These are phyloP conservation scores for Glaucidium brasilianum DNA, from an alignment of 2,113 vertebrate genomes.

Conservation along the genomic window DNA sequence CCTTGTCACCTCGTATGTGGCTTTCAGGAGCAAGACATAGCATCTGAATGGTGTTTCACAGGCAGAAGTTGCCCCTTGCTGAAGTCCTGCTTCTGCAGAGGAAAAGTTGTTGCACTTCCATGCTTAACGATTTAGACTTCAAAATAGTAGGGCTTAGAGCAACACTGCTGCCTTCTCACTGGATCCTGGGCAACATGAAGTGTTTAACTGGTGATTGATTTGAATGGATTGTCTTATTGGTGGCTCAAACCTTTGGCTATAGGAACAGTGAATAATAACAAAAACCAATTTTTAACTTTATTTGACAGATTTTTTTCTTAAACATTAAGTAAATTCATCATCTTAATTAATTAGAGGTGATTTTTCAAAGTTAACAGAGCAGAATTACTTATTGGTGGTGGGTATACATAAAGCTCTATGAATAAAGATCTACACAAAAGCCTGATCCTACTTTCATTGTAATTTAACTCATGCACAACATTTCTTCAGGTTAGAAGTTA, in stretches of 20 bases:
- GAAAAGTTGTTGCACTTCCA: neutral
- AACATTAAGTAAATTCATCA: neutral
- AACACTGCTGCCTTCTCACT: neutral
- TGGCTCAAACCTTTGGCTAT: neutral
- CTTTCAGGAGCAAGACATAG: neutral
- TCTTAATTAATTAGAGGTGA: neutral
- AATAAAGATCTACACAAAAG: neutral
- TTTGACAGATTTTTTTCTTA: neutral
- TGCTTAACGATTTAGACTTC: neutral
- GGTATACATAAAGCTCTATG: neutral
- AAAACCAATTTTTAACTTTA: neutral
- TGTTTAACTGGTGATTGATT: neutral
- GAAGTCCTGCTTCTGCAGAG: neutral
- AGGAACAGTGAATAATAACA: neutral
- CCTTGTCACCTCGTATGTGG: fast-evolving
- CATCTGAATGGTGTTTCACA: neutral
- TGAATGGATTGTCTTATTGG: neutral
- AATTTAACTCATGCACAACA: neutral
- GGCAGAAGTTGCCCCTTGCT: neutral
- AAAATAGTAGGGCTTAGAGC: neutral
- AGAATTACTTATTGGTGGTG: neutral
- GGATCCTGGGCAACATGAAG: neutral
- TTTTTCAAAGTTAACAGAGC: neutral
- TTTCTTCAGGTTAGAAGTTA: neutral
- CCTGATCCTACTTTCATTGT: neutral